Percentiles rank a stretch among this genome's conserved stretches.
Evolutionary conservation across 37 sponge, comb jelly and placozoan genomes (phyloP).

Genomic region (Axinella damicornis): DNA sequence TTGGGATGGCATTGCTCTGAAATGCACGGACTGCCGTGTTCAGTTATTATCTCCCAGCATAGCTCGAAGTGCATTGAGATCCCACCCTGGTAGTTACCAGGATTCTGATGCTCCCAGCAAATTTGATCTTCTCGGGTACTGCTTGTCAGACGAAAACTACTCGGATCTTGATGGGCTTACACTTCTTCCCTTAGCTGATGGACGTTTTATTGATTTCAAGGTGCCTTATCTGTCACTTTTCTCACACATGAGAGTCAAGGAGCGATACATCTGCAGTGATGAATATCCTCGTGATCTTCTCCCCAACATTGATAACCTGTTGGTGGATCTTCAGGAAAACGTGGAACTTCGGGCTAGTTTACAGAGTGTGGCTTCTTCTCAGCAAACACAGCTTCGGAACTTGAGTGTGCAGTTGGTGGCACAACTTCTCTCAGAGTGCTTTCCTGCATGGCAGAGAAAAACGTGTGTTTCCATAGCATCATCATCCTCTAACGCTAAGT

Average conservation of each 20-base stretch:
- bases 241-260: too few species aligned
- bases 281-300: conserved; percentile 32
- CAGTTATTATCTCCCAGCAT: background rate
- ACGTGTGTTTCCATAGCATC: background rate
- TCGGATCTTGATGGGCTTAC: conserved; percentile 6
- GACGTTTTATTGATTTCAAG: conserved; percentile 2
- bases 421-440: background rate
- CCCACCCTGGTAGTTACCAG: too few species aligned
- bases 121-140: conserved; percentile 39
- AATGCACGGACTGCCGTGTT: background rate
- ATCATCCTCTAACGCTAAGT: background rate
- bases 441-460: conserved; percentile 7
- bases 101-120: conserved; percentile 1
- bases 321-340: conserved; percentile 16
- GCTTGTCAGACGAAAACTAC: conserved; percentile 26
- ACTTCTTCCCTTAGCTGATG: conserved; percentile 36
- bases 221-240: background rate
- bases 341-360: conserved; percentile 5
- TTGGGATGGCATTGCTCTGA: conserved; percentile 20
- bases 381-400: conserved; percentile 14
- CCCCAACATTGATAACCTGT: conserved; percentile 13
- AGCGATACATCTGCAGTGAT: conserved; percentile 3
- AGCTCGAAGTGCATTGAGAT: background rate
- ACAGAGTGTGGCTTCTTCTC: conserved; percentile 2
- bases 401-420: conserved; percentile 1